Evolutionary conservation across 2,888 invertebrate genomes (phyloP), one percentile per base, ranked within the genome.

Genomic region (Serrognathus titanus): DNA sequence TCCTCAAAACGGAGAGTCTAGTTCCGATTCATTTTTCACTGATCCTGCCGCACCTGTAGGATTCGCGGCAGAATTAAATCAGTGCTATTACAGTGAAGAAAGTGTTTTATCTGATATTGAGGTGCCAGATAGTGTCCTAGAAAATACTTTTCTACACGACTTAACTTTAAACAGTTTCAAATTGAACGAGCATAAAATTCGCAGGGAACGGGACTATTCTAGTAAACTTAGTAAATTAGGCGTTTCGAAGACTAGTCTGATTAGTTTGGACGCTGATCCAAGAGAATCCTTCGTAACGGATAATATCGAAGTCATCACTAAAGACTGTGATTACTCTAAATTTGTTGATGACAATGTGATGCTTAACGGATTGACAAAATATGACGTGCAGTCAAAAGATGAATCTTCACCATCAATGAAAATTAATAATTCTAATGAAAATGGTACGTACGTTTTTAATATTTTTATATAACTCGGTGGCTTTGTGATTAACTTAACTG

Each of bases 1-100:
- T 50, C 77, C 74, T 64, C 82, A 81, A 65, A 83, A 80, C 70
- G 81, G 79, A 71, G 83, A 81, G 63, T 85, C 87, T 63, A 88
- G 87, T 75, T 84, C 83, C 59, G 85, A 86, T 69, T 89, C 89
- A 71, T 84, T 88, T 75, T 89, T 89, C 79, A 88, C 89, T 66
- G 89, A 89, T 76, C 86, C 89, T 66, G 79, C 83, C 66, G 78
- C 78, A 74, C 83, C 84, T 71, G 81, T 81, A 68, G 84, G 82
- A 63, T 78, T 78, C 69, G 74, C 76, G 10, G 81, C 84, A 66
- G 85, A 85, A 75, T 80, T 83, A 71, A 84, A 84, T 80, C 82
- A 82, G 78, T 83, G 83, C 72, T 83, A 83, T 73, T 81, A 81
- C 75, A 83, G 83, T 63, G 84, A 84, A 62, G 85, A 84, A 72